phyloP scores from a whole-genome alignment of 1,140 invertebrate species.

The Hylaeus anthracinus region DNA sequence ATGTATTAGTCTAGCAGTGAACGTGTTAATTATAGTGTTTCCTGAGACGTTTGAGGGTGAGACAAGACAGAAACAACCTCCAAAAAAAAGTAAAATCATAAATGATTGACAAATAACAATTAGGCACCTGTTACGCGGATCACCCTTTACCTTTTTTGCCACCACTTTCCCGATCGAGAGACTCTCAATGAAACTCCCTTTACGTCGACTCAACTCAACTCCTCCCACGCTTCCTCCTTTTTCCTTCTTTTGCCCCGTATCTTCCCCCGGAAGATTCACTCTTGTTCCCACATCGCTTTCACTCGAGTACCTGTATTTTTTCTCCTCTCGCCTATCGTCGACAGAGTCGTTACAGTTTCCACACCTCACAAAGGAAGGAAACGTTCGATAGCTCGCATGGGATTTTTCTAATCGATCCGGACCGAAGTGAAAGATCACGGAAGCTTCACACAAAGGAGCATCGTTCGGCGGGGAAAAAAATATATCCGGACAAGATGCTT shows the following conservation, averaged over 20 bases:
- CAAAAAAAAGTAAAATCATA: conserved; percentile 44
- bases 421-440: background rate
- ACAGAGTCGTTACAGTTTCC: conserved; percentile 32
- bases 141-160: conserved; percentile 34
- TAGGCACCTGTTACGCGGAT: conserved; percentile 62
- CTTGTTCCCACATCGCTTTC: conserved; percentile 21
- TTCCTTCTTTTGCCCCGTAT: background rate
- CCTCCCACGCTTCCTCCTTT: conserved; percentile 44
- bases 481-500: background rate
- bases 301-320: conserved; percentile 1
- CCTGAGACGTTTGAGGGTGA: conserved; percentile 6
- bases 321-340: background rate
- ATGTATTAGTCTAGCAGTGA: no score
- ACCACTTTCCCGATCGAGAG: conserved; percentile 17
- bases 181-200: conserved; percentile 29
- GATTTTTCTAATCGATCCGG: background rate
- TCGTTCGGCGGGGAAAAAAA: background rate
- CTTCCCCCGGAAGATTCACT: background rate
- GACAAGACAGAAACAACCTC: background rate
- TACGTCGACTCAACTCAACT: conserved; percentile 8
- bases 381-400: background rate
- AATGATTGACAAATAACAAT: conserved; percentile 61
- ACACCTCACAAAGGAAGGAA: conserved; percentile 9
- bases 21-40: conserved; percentile 2
- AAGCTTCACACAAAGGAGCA: background rate